Evolutionary conservation across 2,113 vertebrate species (phyloP), one percentile per base, ranked within the genome.

Genomic region (Canis aureus): DNA sequence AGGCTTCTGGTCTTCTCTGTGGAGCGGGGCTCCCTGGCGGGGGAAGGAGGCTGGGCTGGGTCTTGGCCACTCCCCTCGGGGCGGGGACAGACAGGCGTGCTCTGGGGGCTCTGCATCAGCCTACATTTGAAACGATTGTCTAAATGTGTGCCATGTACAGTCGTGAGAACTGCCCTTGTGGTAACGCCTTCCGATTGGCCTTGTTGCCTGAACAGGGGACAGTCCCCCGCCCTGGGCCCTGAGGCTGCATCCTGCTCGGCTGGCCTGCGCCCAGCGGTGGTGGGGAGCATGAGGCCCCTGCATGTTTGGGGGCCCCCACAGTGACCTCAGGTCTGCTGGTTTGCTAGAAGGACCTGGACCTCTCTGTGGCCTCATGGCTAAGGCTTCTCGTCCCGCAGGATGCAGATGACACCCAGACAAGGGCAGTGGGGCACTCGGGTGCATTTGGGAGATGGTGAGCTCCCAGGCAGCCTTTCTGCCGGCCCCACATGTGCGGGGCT

Each of bases 401-500:
- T 43, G 59, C 53, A 53, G 78, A 22, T 59, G 49, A 64, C 57
- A 59, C 53, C 4, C 64, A 62, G 62, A 38, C 25, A 20, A 22
- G 35, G 10, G 8, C 38, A 84, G 60, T 43, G 43, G 88, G 88
- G 16, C 4, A 0, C 22, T 64, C 27, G 22, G 57, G 17, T 5
- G 5, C 10, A 2, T 29, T 57, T 23, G 16, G 49, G 51, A 74
- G 29, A n/a, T 25, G 83, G 2, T 11, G 35, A 25, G 13, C 19
- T 76, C 8, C 8, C 32, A 6, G 29, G 57, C 8, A 8, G 64
- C 38, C n/a, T 53, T 12, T 62, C 13, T 6, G 0, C 6, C 25
- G 53, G 78, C 19, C 60, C 53, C 8, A 0, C 3, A 1, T 5
- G n/a, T 19, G 15, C 22, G n/a, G 20, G 5, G 4, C 22, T 29